Conservation (phyloP, 2,113 vertebrate genomes). For the Lepus europaeus region DNA sequence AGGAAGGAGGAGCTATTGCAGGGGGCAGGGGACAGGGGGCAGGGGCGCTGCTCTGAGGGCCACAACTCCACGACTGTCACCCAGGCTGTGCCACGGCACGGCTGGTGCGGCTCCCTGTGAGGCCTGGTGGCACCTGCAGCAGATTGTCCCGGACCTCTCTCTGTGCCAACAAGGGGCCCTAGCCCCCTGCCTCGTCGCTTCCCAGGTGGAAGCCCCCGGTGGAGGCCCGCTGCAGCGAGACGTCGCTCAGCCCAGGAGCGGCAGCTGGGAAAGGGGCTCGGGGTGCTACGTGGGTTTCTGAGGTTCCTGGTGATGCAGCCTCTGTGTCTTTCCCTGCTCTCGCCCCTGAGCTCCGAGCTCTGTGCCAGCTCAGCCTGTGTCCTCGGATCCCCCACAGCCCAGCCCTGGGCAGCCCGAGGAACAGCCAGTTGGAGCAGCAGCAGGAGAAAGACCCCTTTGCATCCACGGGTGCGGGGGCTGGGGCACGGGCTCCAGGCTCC, state of each 20-base stretch:
- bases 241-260: neutral
- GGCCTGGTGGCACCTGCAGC: neutral
- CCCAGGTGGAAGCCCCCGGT: neutral
- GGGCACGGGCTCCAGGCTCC: neutral
- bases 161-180: neutral
- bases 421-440: neutral
- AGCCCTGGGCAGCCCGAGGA: neutral
- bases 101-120: neutral
- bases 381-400: neutral
- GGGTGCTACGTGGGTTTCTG: neutral
- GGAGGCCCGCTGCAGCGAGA: rapidly evolving
- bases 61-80: too few relatives aligned
- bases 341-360: neutral
- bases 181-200: neutral
- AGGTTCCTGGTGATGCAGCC: neutral
- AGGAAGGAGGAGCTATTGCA: neutral
- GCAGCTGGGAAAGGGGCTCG: neutral
- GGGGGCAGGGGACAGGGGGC: too few relatives aligned
- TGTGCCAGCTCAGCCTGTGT: neutral
- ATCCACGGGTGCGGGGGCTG: neutral
- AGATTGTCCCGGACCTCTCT: neutral
- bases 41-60: neutral
- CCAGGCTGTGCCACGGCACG: too few relatives aligned
- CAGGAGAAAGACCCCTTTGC: neutral
- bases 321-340: neutral